Conservation (phyloP, 2,113 vertebrate genomes). For the Chiloscyllium plagiosum region DNA sequence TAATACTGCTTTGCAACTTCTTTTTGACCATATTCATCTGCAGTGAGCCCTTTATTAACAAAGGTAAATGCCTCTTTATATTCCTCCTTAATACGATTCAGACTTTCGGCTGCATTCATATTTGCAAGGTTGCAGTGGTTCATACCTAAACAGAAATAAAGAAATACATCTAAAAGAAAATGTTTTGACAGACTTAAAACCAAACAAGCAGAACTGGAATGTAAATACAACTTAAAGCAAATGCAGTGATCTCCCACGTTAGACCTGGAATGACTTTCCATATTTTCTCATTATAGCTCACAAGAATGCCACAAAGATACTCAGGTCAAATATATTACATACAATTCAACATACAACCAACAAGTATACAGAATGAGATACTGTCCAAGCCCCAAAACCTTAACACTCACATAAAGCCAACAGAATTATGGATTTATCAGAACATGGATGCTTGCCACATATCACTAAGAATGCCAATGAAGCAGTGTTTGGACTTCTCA, state of each 20-base stretch:
- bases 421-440: neutral
- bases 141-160: constrained; percentile 59
- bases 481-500: neutral
- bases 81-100: constrained; percentile 79
- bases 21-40: constrained; percentile 76
- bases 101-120: constrained; percentile 59
- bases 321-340: neutral
- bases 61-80: constrained; percentile 78
- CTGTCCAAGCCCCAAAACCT: neutral
- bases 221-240: neutral
- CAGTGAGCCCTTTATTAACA: constrained; percentile 75
- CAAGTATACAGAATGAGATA: neutral
- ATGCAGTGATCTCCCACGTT: neutral
- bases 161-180: neutral
- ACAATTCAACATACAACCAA: neutral
- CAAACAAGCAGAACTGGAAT: too few relatives aligned
- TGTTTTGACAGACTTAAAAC: neutral
- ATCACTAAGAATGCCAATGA: neutral
- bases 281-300: neutral
- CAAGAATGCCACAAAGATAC: neutral
- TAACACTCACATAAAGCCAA: neutral
- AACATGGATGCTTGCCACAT: neutral
- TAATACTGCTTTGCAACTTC: constrained; percentile 71
- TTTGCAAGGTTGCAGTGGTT: constrained; percentile 48
- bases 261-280: neutral